phyloP scores from a whole-genome alignment of 2,888 invertebrate species.

The Dynastes tityus region DNA sequence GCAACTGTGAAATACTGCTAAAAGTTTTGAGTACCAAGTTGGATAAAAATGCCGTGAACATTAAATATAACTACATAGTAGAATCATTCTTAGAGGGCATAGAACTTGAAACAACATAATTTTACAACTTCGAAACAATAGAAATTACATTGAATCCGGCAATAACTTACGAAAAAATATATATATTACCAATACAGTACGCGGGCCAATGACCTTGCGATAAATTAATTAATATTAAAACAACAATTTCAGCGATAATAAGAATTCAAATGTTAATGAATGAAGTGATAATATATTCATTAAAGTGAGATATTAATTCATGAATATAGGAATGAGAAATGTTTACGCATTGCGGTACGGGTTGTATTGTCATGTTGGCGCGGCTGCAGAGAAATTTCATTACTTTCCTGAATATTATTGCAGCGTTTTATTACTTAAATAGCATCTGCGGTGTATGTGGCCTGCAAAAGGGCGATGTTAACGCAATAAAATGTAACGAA shows the following conservation, averaged over 20 bases:
- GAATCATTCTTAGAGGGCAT: not conserved
- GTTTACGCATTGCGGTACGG: conserved; percentile 15
- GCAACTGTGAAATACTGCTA: no score
- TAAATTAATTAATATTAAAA: conserved; percentile 39
- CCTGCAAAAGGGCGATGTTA: not conserved
- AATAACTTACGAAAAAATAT: conserved; percentile 6
- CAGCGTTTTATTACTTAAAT: not conserved
- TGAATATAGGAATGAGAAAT: conserved; percentile 27
- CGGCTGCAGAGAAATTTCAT: not conserved
- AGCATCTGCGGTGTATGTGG: not conserved
- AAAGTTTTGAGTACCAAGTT: no score
- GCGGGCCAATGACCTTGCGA: conserved; percentile 24
- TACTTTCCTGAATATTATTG: not conserved
- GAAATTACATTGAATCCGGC: not conserved
- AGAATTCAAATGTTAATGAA: conserved; percentile 42
- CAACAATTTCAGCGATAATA: conserved; percentile 42
- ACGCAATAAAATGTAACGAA: not conserved
- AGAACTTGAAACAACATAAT: not conserved
- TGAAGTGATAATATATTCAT: conserved; percentile 46
- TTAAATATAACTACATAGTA: no score
- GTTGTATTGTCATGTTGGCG: conserved; percentile 10
- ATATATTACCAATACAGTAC: not conserved
- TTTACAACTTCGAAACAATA: not conserved
- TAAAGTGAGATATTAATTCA: conserved; percentile 46
- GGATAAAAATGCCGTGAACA: no score